Base-by-base conservation (phyloP, 2,113 vertebrate genomes). In the Brienomyrus brachyistius region DNA sequence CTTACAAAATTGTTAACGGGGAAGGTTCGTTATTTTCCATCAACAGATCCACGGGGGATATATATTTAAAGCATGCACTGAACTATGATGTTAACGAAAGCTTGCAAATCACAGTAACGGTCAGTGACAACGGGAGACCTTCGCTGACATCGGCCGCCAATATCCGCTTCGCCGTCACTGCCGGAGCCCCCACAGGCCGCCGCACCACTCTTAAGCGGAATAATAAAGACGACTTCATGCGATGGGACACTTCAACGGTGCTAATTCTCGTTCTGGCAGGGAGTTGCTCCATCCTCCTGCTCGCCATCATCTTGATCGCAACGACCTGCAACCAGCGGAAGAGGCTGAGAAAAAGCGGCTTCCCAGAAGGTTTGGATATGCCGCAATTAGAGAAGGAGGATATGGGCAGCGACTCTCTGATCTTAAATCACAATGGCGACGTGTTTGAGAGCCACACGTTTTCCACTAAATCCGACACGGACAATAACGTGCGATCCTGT, bases 241-340 rank as follows among this genome's bases (percentile, higher is more conserved):
- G 96, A 23, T 99, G 98, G 98, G 97, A 98, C 93, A 95, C 96
- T 89, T 98, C 98, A 80, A 93, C 98, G 47, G 97, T 98, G 0
- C 97, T 99, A 45, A 99, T 99, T 94, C 95, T 98, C 0, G 94
- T 98, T 90, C 94, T 99, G 92, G 98, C 98, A 0, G 97, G 97
- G 87, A 98, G 97, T 94, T 98, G 97, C 94, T 98, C 98, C 11
- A 95, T 99, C 89, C 97, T 99, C 23, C 95, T 99, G 90, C 95
- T 97, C 90, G 98, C 97, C 89, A 99, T 98, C 92, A 95, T 99
- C 94, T 96, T 97, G 91, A 98, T 98, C 0, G 97, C 97, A 90
- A 98, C 98, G 92, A 97, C 98, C 89, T 99, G 98, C 94, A 97
- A 97, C 94, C 96, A 94, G 52, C 95, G 96, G 90, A 98, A 96